Conservation (phyloP, 2,113 vertebrate species). For the Corythornis cristatus region DNA sequence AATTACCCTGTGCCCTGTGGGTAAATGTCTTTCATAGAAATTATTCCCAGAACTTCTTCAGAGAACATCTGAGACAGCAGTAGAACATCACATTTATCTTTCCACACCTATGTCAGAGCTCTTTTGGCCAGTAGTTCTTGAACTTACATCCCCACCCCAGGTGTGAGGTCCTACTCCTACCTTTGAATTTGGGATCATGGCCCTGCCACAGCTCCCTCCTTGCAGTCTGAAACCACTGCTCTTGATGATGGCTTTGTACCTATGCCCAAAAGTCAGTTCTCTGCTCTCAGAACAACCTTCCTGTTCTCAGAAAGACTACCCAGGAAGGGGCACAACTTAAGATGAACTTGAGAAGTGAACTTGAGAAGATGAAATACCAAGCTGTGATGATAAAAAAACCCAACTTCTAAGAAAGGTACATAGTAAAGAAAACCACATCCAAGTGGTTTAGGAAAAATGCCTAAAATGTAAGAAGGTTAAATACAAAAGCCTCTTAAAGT, state of each 20-base stretch:
- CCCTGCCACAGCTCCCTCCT: not conserved
- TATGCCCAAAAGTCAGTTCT: not conserved
- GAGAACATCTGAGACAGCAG: conserved; percentile 53
- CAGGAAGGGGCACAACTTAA: not conserved
- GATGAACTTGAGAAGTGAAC: not conserved
- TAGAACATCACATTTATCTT: conserved; percentile 41
- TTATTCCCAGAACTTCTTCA: conserved; percentile 44
- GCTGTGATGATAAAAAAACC: not conserved
- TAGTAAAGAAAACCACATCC: not conserved
- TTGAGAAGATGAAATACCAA: not conserved
- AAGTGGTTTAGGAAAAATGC: not conserved
- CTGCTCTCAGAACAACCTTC: not conserved
- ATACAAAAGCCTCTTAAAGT: not conserved
- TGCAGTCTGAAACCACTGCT: not conserved
- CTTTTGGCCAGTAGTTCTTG: not conserved
- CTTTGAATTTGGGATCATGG: not conserved
- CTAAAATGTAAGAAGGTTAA: not conserved
- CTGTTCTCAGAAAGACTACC: not conserved
- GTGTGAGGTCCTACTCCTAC: not conserved
- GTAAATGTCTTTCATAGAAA: conserved; percentile 63
- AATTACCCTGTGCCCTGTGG: conserved; percentile 45
- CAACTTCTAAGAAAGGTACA: not conserved
- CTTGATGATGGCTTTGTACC: not conserved
- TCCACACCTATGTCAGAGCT: not conserved
- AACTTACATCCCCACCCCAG: not conserved